Conservation (phyloP, 2,113 vertebrate species). For the Piaya cayana region DNA sequence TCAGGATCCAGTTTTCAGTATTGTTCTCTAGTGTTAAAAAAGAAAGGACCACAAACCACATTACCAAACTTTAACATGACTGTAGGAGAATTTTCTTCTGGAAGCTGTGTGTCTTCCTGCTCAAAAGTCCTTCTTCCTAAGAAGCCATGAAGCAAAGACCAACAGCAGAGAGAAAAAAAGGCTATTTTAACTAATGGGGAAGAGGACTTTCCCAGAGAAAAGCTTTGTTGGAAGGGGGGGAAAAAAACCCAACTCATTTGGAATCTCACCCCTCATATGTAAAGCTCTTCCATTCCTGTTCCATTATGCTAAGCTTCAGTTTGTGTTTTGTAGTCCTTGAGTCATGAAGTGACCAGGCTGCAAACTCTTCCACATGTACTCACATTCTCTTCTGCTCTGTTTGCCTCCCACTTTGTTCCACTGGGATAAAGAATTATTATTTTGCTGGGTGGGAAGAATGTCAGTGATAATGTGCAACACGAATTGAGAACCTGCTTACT, state of each 20-base stretch:
- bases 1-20: background rate
- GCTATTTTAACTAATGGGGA: background rate
- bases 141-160: background rate
- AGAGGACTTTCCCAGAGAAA: background rate
- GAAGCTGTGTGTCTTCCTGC: background rate
- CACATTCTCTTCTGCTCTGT: background rate
- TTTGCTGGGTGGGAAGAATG: background rate
- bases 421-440: background rate
- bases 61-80: background rate
- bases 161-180: background rate
- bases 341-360: background rate
- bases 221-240: background rate
- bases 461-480: background rate
- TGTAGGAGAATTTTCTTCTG: background rate
- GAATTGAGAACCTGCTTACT: slow-evolving; percentile 20
- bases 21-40: background rate
- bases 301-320: background rate
- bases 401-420: background rate
- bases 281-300: background rate
- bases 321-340: background rate
- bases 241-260: background rate
- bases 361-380: background rate
- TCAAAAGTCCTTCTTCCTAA: background rate
- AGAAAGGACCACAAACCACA: background rate
- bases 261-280: background rate